phyloP scores from a whole-genome alignment of 2,113 vertebrate genomes.

The Baryphthengus martii region DNA sequence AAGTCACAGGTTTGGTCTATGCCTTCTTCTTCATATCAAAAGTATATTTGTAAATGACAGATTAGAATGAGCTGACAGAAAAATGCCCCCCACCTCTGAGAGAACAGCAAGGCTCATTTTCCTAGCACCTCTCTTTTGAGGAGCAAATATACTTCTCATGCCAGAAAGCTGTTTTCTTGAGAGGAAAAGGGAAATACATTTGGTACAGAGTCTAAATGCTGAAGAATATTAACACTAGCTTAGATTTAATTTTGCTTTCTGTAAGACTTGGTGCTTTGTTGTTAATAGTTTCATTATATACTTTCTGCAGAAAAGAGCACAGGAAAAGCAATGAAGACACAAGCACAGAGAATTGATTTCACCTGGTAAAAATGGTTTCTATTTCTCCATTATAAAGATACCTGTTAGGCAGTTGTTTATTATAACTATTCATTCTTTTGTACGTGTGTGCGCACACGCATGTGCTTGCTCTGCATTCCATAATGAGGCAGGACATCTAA shows the following conservation, averaged over 20 bases:
- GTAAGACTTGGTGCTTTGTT: neutral
- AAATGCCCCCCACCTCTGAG: neutral
- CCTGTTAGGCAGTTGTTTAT: constrained; percentile 3
- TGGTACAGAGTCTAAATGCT: neutral
- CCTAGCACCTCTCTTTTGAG: neutral
- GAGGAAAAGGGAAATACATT: neutral
- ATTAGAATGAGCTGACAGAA: neutral
- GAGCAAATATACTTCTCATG: neutral
- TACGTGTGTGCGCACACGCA: accelerated
- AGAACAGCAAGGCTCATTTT: neutral
- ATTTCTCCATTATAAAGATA: constrained; percentile 20
- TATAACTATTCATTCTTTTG: neutral
- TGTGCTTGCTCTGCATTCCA: neutral
- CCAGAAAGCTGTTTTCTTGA: neutral
- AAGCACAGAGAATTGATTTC: constrained; percentile 32
- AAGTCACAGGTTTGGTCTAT: neutral
- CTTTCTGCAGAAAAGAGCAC: neutral
- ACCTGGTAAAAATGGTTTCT: neutral
- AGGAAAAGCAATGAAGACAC: neutral
- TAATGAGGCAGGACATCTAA: neutral
- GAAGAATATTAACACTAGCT: neutral
- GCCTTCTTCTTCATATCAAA: neutral
- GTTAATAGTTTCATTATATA: neutral
- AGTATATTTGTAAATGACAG: neutral
- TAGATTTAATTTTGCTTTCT: neutral